A percentile compares a stretch with the other conserved stretches of the same genome.
These are phyloP conservation scores for Phrixothrix hirtus DNA, from an alignment of 2,888 invertebrate genomes.

Conservation along the genomic window DNA sequence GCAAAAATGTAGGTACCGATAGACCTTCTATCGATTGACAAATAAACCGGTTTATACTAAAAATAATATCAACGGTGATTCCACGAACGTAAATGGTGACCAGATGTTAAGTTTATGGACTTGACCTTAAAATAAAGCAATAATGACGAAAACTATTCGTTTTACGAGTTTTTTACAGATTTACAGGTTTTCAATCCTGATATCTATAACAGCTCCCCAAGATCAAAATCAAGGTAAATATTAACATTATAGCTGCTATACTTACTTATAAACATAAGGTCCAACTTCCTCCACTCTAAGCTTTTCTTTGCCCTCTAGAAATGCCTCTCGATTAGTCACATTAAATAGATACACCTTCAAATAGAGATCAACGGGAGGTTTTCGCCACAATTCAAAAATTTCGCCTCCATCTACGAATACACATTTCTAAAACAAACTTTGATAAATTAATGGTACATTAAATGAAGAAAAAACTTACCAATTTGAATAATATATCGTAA, in stretches of 20 bases:
- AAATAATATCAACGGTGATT: too few species aligned
- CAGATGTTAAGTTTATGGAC: too few species aligned
- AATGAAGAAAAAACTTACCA: conserved; percentile 59
- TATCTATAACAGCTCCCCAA: too few species aligned
- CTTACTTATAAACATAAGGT: conserved; percentile 87
- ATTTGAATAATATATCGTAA: conserved; percentile 73
- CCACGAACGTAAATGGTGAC: too few species aligned
- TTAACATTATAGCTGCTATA: too few species aligned
- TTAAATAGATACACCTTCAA: conserved; percentile 81
- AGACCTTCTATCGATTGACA: too few species aligned
- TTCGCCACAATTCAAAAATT: conserved; percentile 81
- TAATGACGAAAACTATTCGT: too few species aligned
- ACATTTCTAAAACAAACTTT: conserved; percentile 68
- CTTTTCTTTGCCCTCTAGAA: conserved; percentile 71
- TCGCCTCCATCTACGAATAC: conserved; percentile 74
- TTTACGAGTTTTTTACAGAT: not conserved
- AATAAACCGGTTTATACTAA: too few species aligned
- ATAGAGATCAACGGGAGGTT: conserved; percentile 78
- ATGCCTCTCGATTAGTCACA: conserved; percentile 80
- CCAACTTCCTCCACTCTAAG: conserved; percentile 77
- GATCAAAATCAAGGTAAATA: too few species aligned
- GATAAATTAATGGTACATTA: conserved; percentile 6
- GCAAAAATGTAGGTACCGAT: too few species aligned
- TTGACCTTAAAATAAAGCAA: too few species aligned
- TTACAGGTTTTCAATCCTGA: too few species aligned